Base-by-base conservation (phyloP, 2,888 invertebrate species). In the Thymelicus acteon region DNA sequence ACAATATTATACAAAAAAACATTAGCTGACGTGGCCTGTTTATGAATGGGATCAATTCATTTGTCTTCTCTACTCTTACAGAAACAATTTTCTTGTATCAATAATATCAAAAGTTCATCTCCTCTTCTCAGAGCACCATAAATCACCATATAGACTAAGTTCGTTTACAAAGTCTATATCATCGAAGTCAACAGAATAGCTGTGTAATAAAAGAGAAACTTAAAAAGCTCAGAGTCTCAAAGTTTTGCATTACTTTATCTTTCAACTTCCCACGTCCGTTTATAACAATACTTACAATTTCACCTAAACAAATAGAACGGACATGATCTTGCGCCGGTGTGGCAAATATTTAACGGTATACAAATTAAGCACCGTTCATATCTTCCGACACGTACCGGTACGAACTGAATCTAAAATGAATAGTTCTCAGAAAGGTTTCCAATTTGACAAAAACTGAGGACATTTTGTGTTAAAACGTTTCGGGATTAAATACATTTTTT, bases 341-440 rank as follows among this genome's bases (percentile, higher is more conserved):
- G 79, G 80, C 83, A 84, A 88, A 85, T 86, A 82, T 84, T 86
- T 89, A 88, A 87, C 89, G 86, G 89, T 87, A 80, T 64, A 64
- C 64, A 70, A 64, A 64, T 81, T 60, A 67, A 67, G 58, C 67
- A 67, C 67, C 72, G 72, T 63, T 72, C 67, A 62, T 63, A 63
- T 61, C 60, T 60, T 63, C 49, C 13, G 63, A 69, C 69, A 69
- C 69, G 63, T 69, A 69, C 69, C 58, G 58, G 58, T 64, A 49
- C 63, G 58, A 48, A 62, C 47, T 64, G 63, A 69, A 69, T 69
- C 63, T 69, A 58, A 69, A 69, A 49, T 63, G 68, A 63, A 69
- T 60, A 40, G 58, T 69, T 69, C 69, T 69, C 49, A 40, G 69
- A 69, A 69, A 69, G 69, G 63, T 64, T 7, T n/a, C n/a, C 48